A percentile compares a stretch with the other conserved stretches of the same genome.
Evolutionary conservation across 2,797 vertebrate genomes (phyloP).

Genomic region (Falco naumanni): DNA sequence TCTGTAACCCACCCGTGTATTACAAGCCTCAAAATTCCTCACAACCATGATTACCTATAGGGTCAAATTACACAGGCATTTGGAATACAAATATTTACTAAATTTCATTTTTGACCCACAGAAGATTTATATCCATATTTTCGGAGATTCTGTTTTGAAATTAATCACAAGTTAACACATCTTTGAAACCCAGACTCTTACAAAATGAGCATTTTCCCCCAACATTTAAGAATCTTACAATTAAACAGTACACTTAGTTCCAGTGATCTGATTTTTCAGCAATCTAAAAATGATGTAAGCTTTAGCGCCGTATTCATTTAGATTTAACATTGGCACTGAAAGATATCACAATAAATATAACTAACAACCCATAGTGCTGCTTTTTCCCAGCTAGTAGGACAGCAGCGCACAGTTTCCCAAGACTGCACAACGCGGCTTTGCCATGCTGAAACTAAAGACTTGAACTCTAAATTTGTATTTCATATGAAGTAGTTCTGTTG

Average conservation of each 20-base stretch:
- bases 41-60: not conserved
- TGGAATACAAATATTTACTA: not conserved
- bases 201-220: fast-evolving
- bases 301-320: not conserved
- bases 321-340: not conserved
- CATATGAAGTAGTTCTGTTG: not conserved
- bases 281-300: not conserved
- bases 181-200: not conserved
- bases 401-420: not conserved
- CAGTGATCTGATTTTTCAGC: not conserved
- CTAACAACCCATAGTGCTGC: not conserved
- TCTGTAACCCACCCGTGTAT: not conserved
- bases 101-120: not conserved
- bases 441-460: not conserved
- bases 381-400: not conserved
- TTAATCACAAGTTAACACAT: not conserved
- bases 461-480: not conserved
- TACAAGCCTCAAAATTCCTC: not conserved
- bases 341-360: not conserved
- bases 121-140: not conserved
- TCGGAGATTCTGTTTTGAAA: not conserved
- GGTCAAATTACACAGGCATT: not conserved
- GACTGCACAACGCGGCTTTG: not conserved
- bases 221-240: not conserved
- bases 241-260: not conserved